Conservation (phyloP, 2,113 vertebrate genomes). For the Ginglymostoma cirratum region DNA sequence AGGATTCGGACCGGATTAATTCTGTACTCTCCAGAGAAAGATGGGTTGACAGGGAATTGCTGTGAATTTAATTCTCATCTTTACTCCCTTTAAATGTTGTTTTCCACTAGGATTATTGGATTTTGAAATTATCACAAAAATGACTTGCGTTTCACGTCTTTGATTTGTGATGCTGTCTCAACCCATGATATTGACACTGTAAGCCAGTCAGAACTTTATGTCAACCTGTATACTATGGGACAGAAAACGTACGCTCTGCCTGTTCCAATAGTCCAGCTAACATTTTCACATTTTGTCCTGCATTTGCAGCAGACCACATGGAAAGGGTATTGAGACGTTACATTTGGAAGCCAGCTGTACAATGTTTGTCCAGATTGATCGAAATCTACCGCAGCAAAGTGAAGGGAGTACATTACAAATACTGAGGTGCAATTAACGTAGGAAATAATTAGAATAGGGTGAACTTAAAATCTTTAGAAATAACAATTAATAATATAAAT, state of each 20-base stretch:
- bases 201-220: not conserved
- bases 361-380: conserved; percentile 2
- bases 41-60: not conserved
- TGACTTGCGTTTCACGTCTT: not conserved
- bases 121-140: not conserved
- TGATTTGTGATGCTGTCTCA: not conserved
- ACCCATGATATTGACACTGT: not conserved
- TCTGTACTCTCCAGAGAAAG: not conserved
- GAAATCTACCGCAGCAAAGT: not conserved
- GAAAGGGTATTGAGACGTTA: not conserved
- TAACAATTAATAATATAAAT: not conserved
- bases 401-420: not conserved
- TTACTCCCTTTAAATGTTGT: not conserved
- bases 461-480: not conserved
- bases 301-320: not conserved
- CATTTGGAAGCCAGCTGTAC: conserved; percentile 29
- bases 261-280: not conserved
- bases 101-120: not conserved
- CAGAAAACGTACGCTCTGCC: not conserved
- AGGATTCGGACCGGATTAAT: too few relatives aligned
- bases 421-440: conserved; percentile 5
- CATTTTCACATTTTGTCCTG: not conserved
- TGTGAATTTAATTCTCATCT: not conserved
- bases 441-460: not conserved
- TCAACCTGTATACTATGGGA: not conserved